These are phyloP conservation scores for Trematomus bernacchii DNA, from an alignment of 2,797 vertebrate genomes.

Conservation along the genomic window DNA sequence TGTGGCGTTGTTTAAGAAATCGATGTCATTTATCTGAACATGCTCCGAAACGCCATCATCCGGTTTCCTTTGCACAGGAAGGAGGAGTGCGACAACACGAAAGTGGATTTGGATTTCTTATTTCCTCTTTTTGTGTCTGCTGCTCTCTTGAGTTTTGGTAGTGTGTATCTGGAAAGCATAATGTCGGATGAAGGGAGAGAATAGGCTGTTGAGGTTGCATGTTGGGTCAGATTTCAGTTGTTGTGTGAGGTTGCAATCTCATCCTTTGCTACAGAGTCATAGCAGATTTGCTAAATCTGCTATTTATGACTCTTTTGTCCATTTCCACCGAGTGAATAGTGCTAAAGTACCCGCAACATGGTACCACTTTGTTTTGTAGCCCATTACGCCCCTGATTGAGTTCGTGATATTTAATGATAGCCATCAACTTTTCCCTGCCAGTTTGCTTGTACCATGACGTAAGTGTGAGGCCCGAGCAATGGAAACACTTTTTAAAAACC, in stretches of 20 bases:
- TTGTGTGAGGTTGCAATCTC: slow-evolving; percentile 36
- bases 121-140: slow-evolving; percentile 72
- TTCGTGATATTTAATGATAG: slow-evolving; percentile 66
- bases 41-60: slow-evolving; percentile 75
- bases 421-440: slow-evolving; percentile 65
- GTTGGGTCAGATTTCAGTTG: slow-evolving; percentile 37
- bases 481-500: slow-evolving; percentile 56
- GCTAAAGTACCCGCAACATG: slow-evolving; percentile 8
- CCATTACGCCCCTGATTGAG: slow-evolving; percentile 53
- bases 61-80: slow-evolving; percentile 84
- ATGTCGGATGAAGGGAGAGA: slow-evolving; percentile 35
- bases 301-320: background rate
- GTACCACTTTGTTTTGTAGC: slow-evolving; percentile 51
- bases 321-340: background rate
- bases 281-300: background rate
- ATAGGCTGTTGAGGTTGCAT: slow-evolving; percentile 45
- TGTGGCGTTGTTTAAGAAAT: slow-evolving; percentile 81
- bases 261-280: slow-evolving; percentile 16
- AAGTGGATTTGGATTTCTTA: slow-evolving; percentile 81
- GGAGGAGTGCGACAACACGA: slow-evolving; percentile 76
- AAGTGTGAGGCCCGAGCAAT: slow-evolving; percentile 57
- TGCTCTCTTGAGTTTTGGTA: slow-evolving; percentile 27
- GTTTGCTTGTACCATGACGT: slow-evolving; percentile 50
- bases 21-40: slow-evolving; percentile 83
- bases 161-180: slow-evolving; percentile 45